phyloP scores from a whole-genome alignment of 2,888 invertebrate species.

The Drosophila nr. perissopoda region DNA sequence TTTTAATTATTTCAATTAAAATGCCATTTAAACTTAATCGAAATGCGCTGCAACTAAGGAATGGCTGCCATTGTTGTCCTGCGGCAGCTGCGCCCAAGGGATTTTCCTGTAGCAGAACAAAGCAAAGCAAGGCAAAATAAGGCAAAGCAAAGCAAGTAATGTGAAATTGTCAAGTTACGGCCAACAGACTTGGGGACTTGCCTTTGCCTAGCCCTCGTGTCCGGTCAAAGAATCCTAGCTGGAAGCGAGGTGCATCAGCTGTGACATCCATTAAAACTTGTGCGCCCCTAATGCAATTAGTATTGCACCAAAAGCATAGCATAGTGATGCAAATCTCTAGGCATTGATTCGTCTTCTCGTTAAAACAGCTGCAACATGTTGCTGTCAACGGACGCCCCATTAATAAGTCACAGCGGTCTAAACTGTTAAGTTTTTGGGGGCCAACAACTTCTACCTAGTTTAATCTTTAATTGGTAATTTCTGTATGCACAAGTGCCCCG shows the following conservation, averaged over 20 bases:
- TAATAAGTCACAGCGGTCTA: slow-evolving; percentile 28
- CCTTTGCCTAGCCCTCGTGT: slow-evolving; percentile 1
- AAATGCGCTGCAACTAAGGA: slow-evolving; percentile 33
- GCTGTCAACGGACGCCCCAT: slow-evolving; percentile 9
- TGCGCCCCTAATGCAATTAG: slow-evolving; percentile 70
- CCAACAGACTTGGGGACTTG: slow-evolving; percentile 18
- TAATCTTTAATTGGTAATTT: slow-evolving; percentile 67
- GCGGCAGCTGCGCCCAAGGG: slow-evolving; percentile 22
- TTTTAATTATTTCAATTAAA: slow-evolving; percentile 64
- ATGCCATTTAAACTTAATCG: slow-evolving; percentile 54
- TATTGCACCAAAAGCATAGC: slow-evolving; percentile 53
- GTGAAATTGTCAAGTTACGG: slow-evolving; percentile 42
- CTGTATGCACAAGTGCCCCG: slow-evolving; percentile 49
- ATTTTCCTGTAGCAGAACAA: slow-evolving; percentile 1
- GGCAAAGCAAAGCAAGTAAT: slow-evolving; percentile 24
- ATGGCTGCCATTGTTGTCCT: slow-evolving; percentile 27
- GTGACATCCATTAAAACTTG: slow-evolving; percentile 74
- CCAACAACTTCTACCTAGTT: slow-evolving; percentile 42
- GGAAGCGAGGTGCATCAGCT: slow-evolving; percentile 63
- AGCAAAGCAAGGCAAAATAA: slow-evolving; percentile 2
- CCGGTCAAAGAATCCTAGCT: slow-evolving; percentile 21
- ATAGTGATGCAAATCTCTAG: slow-evolving; percentile 43
- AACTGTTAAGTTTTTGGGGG: slow-evolving; percentile 11
- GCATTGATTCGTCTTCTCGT: slow-evolving; percentile 27
- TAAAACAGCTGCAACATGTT: slow-evolving; percentile 25